phyloP scores from a whole-genome alignment of 2,113 vertebrate species.

The Notechis scutatus region DNA sequence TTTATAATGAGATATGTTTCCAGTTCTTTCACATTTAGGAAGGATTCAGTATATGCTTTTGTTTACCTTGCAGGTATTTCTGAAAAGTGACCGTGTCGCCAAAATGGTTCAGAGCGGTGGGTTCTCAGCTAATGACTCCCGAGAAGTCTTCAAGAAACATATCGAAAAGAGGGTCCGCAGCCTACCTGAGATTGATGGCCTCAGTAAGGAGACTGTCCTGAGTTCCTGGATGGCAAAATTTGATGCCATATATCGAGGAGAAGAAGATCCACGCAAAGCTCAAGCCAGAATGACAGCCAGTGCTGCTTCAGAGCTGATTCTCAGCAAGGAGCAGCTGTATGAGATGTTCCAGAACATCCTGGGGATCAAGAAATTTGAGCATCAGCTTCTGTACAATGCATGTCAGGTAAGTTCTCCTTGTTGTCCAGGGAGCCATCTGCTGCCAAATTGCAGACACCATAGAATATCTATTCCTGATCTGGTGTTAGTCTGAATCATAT shows the following conservation, averaged over 20 bases:
- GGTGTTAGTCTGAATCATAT: background rate
- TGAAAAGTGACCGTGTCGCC: constrained; percentile 93
- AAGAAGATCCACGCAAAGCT: constrained; percentile 93
- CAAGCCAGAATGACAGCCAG: constrained; percentile 94
- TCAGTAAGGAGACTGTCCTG: constrained; percentile 97
- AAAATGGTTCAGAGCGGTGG: constrained; percentile 97
- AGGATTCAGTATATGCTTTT: background rate
- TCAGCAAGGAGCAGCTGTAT: constrained; percentile 98
- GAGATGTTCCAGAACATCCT: constrained; percentile 99
- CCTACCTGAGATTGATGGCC: constrained; percentile 92
- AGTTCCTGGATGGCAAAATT: constrained; percentile 99
- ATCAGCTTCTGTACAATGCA: constrained; percentile 96
- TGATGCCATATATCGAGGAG: constrained; percentile 94
- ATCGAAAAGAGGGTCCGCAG: constrained; percentile 97
- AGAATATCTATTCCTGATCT: background rate
- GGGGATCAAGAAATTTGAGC: constrained; percentile 98
- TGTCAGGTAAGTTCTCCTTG: constrained; percentile 85
- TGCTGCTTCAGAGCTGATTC: constrained; percentile 94
- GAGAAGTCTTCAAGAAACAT: constrained; percentile 98
- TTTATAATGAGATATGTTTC: background rate
- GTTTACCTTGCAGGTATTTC: constrained; percentile 80
- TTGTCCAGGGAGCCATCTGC: background rate
- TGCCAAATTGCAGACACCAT: background rate
- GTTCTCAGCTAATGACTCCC: constrained; percentile 90
- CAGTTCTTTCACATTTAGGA: fast-evolving